These are phyloP conservation scores for Drosophila burlai DNA, from an alignment of 1,140 invertebrate species.

Conservation along the genomic window DNA sequence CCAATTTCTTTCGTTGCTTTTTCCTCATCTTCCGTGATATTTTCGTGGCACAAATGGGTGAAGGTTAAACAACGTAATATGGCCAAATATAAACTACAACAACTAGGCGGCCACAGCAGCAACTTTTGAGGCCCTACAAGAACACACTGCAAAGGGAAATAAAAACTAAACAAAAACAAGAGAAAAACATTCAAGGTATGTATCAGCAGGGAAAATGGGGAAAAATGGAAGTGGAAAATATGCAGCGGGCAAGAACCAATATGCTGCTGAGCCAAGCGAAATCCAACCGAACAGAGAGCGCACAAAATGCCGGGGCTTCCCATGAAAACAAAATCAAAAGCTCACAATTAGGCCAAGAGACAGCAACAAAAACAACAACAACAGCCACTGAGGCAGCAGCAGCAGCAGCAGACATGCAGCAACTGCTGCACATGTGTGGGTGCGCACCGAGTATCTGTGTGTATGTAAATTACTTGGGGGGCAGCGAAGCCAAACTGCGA, in stretches of 20 bases:
- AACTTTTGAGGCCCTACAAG: slow-evolving; percentile 40
- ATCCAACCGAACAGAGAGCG: slow-evolving; percentile 18
- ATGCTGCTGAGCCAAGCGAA: slow-evolving; percentile 65
- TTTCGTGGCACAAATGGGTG: slow-evolving; percentile 65
- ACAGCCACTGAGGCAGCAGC: not conserved
- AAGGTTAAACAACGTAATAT: slow-evolving; percentile 77
- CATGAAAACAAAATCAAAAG: slow-evolving; percentile 81
- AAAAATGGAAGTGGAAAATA: slow-evolving; percentile 41
- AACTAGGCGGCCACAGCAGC: slow-evolving; percentile 44
- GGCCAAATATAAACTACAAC: slow-evolving; percentile 63
- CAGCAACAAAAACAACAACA: slow-evolving; percentile 14
- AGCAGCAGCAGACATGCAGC: slow-evolving; percentile 45
- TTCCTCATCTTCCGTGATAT: slow-evolving; percentile 15
- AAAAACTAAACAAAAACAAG: slow-evolving; percentile 12
- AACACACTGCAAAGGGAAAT: slow-evolving; percentile 23
- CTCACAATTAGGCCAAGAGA: slow-evolving; percentile 79
- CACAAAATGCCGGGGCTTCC: slow-evolving; percentile 33
- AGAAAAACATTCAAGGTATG: slow-evolving; percentile 69
- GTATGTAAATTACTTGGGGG: slow-evolving; percentile 75
- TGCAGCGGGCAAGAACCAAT: slow-evolving; percentile 60
- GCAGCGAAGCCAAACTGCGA: slow-evolving; percentile 61
- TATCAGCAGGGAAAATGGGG: slow-evolving; percentile 13
- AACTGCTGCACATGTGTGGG: slow-evolving; percentile 27
- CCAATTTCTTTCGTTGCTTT: slow-evolving; percentile 10
- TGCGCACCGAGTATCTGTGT: slow-evolving; percentile 16